Percentiles rank a stretch among this genome's conserved stretches.
phyloP scores from a whole-genome alignment of 2,888 invertebrate genomes.

The Dynastes grantii region DNA sequence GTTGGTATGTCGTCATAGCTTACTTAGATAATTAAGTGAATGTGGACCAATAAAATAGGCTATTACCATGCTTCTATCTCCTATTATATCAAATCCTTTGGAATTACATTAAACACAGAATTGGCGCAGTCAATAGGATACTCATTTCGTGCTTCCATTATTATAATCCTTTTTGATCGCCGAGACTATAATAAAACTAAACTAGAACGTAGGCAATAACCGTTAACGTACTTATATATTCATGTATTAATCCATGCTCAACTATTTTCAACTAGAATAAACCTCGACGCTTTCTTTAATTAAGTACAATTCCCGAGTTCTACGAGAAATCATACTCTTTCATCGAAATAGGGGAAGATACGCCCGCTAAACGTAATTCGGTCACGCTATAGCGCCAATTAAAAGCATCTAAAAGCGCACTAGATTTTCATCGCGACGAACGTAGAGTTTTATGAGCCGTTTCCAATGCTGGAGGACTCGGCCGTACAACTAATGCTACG shows the following conservation, averaged over 20 bases:
- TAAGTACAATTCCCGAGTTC: neutral
- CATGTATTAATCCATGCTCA: neutral
- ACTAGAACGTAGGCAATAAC: neutral
- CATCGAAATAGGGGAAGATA: neutral
- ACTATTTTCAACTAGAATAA: neutral
- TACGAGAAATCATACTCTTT: neutral
- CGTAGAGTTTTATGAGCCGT: constrained; percentile 5
- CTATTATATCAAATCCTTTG: too few species aligned
- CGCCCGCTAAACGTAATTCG: constrained; percentile 2
- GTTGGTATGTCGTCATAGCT: too few species aligned
- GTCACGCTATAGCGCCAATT: constrained; percentile 3
- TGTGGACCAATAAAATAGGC: neutral
- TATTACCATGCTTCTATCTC: neutral
- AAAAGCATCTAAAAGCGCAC: constrained; percentile 6
- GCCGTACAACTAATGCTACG: neutral
- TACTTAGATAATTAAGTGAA: too few species aligned
- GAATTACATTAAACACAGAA: neutral
- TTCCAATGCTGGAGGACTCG: neutral
- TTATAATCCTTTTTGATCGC: neutral
- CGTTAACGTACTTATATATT: neutral
- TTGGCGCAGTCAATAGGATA: constrained; percentile 2
- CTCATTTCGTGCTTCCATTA: neutral
- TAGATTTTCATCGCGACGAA: constrained; percentile 4
- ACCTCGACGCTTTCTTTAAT: neutral
- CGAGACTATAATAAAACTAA: neutral